Evolutionary conservation across 2,888 invertebrate species (phyloP), one percentile per base, ranked within the genome.

Genomic region (Charanyca ferruginea): DNA sequence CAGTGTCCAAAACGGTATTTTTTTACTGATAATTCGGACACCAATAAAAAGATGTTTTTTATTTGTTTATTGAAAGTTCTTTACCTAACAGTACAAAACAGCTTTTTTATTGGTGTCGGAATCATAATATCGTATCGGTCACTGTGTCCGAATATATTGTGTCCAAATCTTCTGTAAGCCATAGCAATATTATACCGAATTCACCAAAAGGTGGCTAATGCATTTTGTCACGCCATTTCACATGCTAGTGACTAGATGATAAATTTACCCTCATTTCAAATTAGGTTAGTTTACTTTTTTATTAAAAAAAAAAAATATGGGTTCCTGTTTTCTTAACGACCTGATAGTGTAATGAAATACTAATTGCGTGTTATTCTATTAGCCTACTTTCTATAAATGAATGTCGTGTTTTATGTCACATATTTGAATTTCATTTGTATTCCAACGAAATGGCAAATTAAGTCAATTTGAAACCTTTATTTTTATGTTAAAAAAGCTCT

Each of bases 171-270:
- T n/a, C n/a, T n/a, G n/a, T n/a, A n/a, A n/a, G n/a, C n/a, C n/a
- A n/a, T 55, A 35, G 48, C 35, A 54, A 67, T 77, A 66, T 62
- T 71, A 66, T 60, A 64, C 52, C 11, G 47, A 60, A 47, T 69
- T 75, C 69, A 16, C 60, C 60, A 62, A 63, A 69, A 65, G 44
- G 42, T 73, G 11, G 55, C 11, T 66, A 81, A 79, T 79, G 58
- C 8, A 41, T 61, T 61, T 35, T 41, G 57, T 64, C 81, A 78
- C 81, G 76, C 72, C 2, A 78, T 66, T 77, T 48, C 49, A 44
- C 41, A 49, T 54, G 45, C 42, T 54, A 32, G 16, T 57, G 51
- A 22, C 47, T 13, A 22, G 9, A 38, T 72, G 49, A 74, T 45
- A 44, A 66, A 75, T 73, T n/a, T 58, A 66, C 3, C 53, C 45